phyloP scores from a whole-genome alignment of 1,140 invertebrate genomes.

The Drosophila prosaltans region DNA sequence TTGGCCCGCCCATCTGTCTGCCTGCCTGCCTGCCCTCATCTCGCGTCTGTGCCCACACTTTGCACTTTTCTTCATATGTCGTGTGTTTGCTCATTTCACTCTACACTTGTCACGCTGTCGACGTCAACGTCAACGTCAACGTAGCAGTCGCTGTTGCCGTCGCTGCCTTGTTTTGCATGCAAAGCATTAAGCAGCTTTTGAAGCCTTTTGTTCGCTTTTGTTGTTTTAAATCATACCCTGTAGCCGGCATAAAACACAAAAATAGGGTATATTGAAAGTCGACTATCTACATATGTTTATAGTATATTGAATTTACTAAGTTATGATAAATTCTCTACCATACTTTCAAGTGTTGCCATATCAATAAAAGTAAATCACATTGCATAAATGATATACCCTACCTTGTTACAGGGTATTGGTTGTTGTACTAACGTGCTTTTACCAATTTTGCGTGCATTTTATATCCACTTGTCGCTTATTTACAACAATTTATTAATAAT shows the following conservation, averaged over 20 bases:
- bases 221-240: slow-evolving; percentile 54
- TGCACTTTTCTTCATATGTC: slow-evolving; percentile 7
- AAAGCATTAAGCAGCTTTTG: slow-evolving; percentile 27
- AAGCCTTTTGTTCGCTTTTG: slow-evolving; percentile 25
- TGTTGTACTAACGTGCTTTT: slow-evolving; percentile 5
- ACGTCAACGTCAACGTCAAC: slow-evolving; percentile 23
- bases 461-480: slow-evolving; percentile 55
- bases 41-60: background rate
- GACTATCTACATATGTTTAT: too few species aligned
- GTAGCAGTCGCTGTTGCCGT: slow-evolving; percentile 36
- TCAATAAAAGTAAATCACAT: too few species aligned
- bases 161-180: slow-evolving; percentile 46
- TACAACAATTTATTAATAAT: slow-evolving; percentile 76
- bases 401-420: background rate
- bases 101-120: slow-evolving; percentile 70
- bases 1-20: slow-evolving; percentile 34
- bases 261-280: slow-evolving; percentile 1
- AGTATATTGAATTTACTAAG: too few species aligned
- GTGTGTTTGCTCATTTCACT: slow-evolving; percentile 57
- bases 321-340: too few species aligned
- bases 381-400: too few species aligned
- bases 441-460: slow-evolving; percentile 36
- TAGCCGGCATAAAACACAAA: background rate
- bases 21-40: slow-evolving; percentile 16
- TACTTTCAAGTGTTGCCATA: too few species aligned